phyloP scores from a whole-genome alignment of 2,888 invertebrate species.

The Hetaerina titia region DNA sequence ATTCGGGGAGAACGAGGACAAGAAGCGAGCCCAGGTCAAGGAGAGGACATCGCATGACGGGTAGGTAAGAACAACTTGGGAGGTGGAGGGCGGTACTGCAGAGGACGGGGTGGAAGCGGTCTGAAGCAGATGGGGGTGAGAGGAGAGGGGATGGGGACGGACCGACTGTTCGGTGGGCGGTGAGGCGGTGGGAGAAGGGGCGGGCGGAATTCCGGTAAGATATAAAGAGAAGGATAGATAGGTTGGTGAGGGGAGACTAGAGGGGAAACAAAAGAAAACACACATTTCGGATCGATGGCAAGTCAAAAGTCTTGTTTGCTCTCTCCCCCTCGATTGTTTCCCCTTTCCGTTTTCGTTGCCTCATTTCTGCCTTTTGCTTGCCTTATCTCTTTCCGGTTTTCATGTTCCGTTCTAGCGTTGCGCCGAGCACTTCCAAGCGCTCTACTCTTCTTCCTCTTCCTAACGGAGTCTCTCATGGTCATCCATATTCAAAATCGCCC shows the following conservation, averaged over 20 bases:
- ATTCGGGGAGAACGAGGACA: constrained; percentile 51
- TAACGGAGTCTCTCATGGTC: neutral
- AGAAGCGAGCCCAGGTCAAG: constrained; percentile 11
- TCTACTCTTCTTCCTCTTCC: neutral
- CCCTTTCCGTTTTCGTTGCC: neutral
- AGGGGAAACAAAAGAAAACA: constrained; percentile 45
- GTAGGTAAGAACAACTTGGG: neutral
- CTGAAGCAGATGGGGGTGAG: neutral
- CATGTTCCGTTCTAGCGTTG: too few relatives aligned
- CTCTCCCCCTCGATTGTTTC: neutral
- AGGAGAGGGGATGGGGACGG: neutral
- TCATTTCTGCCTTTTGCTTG: neutral
- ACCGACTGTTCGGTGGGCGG: neutral
- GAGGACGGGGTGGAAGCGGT: neutral
- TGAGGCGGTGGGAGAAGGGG: neutral
- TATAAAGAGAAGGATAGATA: neutral
- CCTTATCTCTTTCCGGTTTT: neutral
- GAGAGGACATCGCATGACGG: constrained; percentile 52
- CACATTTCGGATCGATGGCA: constrained; percentile 28
- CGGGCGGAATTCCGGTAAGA: neutral
- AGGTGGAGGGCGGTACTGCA: neutral
- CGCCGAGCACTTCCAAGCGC: too few relatives aligned
- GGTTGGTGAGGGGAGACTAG: constrained; percentile 54
- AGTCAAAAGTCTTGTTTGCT: constrained; percentile 6
- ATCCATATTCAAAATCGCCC: constrained; percentile 6